Conservation (phyloP, 2,113 vertebrate genomes). For the Phocoena phocoena region DNA sequence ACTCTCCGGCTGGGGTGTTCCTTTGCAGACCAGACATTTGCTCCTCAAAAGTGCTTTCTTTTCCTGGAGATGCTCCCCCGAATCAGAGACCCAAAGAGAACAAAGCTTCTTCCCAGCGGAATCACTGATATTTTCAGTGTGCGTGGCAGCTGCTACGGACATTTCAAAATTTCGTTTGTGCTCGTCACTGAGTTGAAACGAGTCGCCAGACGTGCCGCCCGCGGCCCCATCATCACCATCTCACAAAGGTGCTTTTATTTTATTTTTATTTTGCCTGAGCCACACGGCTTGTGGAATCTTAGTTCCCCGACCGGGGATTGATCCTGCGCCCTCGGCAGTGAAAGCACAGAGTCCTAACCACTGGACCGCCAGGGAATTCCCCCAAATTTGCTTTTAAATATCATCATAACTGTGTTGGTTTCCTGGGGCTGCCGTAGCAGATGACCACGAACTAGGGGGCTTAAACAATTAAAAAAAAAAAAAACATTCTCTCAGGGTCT, state of each 20-base stretch:
- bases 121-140: accelerated
- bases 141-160: accelerated
- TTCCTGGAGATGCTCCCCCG: background rate
- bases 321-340: background rate
- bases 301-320: background rate
- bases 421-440: accelerated
- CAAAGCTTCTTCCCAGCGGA: background rate
- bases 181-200: background rate
- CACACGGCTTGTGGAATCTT: background rate
- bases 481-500: accelerated
- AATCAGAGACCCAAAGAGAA: background rate
- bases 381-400: background rate
- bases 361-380: background rate
- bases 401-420: background rate
- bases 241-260: background rate
- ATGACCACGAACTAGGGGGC: background rate
- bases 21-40: background rate
- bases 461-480: background rate
- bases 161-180: background rate
- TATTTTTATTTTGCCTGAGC: background rate
- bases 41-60: background rate
- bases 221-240: accelerated
- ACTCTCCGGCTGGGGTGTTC: accelerated
- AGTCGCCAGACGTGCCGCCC: background rate
- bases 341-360: background rate